Evolutionary conservation across 2,888 invertebrate species (phyloP).

Genomic region (Melinaea menophilus): DNA sequence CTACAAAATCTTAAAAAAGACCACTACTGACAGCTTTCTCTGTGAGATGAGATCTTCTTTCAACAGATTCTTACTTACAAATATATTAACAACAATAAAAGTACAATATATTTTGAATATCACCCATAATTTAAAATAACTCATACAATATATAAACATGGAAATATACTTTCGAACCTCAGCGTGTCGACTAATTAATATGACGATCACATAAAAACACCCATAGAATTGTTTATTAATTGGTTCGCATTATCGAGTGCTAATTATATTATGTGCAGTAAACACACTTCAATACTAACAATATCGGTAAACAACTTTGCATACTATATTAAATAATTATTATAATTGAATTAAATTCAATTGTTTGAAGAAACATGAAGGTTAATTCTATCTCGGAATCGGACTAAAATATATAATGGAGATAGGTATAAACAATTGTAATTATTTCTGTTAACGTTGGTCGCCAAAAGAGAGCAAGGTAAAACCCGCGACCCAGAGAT

Average conservation of each 20-base stretch:
- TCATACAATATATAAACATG: too few species aligned
- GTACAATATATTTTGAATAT: too few species aligned
- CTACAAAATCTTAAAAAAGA: too few species aligned
- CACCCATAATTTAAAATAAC: too few species aligned
- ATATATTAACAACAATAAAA: too few species aligned
- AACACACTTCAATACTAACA: neutral
- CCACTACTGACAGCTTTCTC: too few species aligned
- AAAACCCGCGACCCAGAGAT: slow-evolving; percentile 28
- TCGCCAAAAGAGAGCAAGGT: slow-evolving; percentile 17
- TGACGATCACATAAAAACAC: neutral
- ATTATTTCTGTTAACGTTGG: slow-evolving; percentile 5
- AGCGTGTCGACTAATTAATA: neutral
- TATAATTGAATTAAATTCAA: neutral
- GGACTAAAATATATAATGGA: too few species aligned
- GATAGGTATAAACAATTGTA: slow-evolving; percentile 1
- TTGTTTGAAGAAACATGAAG: neutral
- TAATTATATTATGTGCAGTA: neutral
- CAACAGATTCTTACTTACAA: too few species aligned
- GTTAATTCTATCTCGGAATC: neutral
- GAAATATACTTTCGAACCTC: neutral
- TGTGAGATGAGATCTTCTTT: too few species aligned
- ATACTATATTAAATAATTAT: neutral
- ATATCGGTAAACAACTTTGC: slow-evolving; percentile 1
- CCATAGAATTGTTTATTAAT: neutral
- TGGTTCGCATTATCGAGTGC: neutral